A percentile compares a stretch with the other conserved stretches of the same genome.
Evolutionary conservation across 1,140 invertebrate genomes (phyloP).

Genomic region (Yoshiicerus persimilis): DNA sequence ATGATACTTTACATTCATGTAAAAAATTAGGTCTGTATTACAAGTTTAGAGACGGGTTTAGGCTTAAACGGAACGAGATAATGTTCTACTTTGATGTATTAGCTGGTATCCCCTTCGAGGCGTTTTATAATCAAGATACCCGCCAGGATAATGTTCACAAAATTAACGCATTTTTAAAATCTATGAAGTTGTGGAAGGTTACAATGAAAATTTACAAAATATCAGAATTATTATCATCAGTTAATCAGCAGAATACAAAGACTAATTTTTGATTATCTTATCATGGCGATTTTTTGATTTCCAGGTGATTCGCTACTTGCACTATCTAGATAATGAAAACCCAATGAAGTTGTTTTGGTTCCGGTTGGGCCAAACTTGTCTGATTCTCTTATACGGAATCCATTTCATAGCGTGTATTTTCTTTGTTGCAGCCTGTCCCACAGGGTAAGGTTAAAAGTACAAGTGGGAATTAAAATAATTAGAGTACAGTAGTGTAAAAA

Average conservation of each 20-base stretch:
- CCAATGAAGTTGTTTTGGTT: constrained; percentile 37
- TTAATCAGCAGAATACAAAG: neutral
- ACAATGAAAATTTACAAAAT: neutral
- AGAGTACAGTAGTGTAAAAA: neutral
- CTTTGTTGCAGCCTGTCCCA: constrained; percentile 33
- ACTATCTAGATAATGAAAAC: constrained; percentile 37
- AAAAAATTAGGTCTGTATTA: constrained; percentile 43
- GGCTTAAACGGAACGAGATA: neutral
- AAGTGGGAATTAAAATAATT: neutral
- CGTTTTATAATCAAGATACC: neutral
- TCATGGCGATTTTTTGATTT: neutral
- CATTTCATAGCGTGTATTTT: constrained; percentile 43
- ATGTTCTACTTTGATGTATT: constrained; percentile 42
- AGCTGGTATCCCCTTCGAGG: constrained; percentile 29
- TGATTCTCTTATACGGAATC: constrained; percentile 29
- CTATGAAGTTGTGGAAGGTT: constrained; percentile 43
- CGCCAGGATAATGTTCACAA: neutral
- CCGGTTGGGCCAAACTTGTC: constrained; percentile 35
- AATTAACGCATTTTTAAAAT: neutral
- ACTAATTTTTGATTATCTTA: neutral
- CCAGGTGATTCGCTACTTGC: constrained; percentile 36
- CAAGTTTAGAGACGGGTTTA: constrained; percentile 40
- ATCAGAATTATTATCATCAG: neutral
- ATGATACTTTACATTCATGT: too few relatives aligned
- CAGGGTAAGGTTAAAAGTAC: neutral